Evolutionary conservation across 2,797 vertebrate species (phyloP).

Genomic region (Neolamprologus multifasciatus): DNA sequence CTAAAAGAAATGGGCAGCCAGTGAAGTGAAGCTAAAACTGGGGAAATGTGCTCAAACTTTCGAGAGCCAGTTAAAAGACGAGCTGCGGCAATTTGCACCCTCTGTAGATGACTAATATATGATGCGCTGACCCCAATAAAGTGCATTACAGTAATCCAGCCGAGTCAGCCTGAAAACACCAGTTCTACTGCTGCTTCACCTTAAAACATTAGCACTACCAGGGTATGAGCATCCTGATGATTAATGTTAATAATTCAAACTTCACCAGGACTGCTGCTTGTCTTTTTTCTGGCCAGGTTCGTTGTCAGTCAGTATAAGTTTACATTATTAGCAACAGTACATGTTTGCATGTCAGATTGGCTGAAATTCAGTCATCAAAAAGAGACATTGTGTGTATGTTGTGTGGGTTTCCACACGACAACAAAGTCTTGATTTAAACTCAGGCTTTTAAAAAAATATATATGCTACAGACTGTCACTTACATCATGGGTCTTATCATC

Average conservation of each 20-base stretch:
- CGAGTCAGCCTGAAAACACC: background rate
- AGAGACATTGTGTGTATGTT: background rate
- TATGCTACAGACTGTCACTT: constrained; percentile 20
- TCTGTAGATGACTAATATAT: too few species aligned
- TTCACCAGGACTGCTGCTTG: background rate
- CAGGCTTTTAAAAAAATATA: background rate
- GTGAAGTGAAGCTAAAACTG: too few species aligned
- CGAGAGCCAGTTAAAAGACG: too few species aligned
- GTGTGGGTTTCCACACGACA: background rate
- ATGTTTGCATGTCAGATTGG: background rate
- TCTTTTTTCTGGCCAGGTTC: background rate
- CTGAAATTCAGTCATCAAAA: background rate
- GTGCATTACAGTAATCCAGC: too few species aligned
- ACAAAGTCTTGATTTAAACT: background rate
- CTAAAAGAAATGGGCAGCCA: too few species aligned
- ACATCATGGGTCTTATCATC: constrained; percentile 91
- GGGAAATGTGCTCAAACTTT: too few species aligned
- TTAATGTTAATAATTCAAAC: background rate
- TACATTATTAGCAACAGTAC: background rate
- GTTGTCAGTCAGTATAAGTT: background rate
- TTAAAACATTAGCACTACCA: background rate
- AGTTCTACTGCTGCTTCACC: background rate
- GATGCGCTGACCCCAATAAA: too few species aligned
- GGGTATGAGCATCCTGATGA: background rate
- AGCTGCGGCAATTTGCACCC: too few species aligned